phyloP scores from a whole-genome alignment of 2,888 invertebrate genomes.

The Dryomyza anilis region DNA sequence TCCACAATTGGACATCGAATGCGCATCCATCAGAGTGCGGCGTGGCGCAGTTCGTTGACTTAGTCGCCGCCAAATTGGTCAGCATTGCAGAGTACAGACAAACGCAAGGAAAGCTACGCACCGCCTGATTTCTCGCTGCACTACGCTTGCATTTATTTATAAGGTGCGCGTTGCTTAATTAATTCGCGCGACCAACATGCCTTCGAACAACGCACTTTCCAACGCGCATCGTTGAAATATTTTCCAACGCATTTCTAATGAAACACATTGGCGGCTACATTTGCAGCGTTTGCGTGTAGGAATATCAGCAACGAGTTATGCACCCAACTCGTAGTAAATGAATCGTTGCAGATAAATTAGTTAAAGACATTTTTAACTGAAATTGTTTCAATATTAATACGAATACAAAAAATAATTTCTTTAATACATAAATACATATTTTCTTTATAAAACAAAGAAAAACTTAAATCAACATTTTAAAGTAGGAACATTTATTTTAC shows the following conservation, averaged over 20 bases:
- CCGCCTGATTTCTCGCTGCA: too few relatives aligned
- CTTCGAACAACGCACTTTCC: too few relatives aligned
- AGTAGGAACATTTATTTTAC: too few relatives aligned
- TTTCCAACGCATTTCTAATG: constrained; percentile 52
- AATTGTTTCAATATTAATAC: background rate
- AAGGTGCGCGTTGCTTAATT: constrained; percentile 56
- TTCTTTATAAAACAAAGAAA: too few relatives aligned
- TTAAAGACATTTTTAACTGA: background rate
- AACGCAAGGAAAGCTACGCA: background rate
- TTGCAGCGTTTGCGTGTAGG: constrained; percentile 30
- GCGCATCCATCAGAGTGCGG: constrained; percentile 15
- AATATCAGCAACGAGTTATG: too few relatives aligned
- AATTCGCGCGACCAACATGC: too few relatives aligned
- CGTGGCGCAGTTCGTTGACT: constrained; percentile 6
- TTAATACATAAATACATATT: too few relatives aligned
- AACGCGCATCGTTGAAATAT: constrained; percentile 53
- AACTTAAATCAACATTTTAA: too few relatives aligned
- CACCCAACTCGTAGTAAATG: too few relatives aligned
- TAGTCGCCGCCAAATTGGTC: constrained; percentile 16
- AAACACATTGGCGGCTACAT: too few relatives aligned
- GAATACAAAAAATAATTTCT: too few relatives aligned
- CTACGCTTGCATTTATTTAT: too few relatives aligned
- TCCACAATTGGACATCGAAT: constrained; percentile 10
- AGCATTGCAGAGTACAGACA: background rate
- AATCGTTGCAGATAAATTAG: background rate